Base-by-base conservation (phyloP, 92 coral and sea anemone species). In the Hydrozoanthus gracilis region DNA sequence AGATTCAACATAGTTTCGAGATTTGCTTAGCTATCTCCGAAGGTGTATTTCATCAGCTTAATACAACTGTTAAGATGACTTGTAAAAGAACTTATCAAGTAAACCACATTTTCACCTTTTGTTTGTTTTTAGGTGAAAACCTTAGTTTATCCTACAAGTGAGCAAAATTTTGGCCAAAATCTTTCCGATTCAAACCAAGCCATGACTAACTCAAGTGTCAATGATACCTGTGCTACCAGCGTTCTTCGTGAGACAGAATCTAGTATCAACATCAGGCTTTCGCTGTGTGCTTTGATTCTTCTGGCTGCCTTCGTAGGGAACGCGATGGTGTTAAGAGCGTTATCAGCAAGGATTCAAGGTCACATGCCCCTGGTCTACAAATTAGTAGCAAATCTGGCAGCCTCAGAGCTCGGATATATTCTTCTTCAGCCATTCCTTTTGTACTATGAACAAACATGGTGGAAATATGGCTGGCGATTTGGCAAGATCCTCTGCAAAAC, bases 381-480 rank as follows among this genome's bases (percentile, higher is more conserved):
- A 13, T 47, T 78, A 35, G 55, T 78, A 10, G 84, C 72, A 46
- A 79, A 79, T 45, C 20, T 79, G 4, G 84, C 84, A 4, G 73
- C 15, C 0, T 35, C 58, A 3, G 84, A 79, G 16, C 73, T 79
- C 16, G 84, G 84, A n/a, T n/a, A 17, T 7, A 55, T 61, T 44
- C 20, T 62, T 8, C 8, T 16, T 7, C 44, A 46, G 5, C 71
- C 58, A 1, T 61, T 79, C 44, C 7, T 61, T 45, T 7, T 79
- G n/a, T 79, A 62, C 58, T 79, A 79, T 27, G 84, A 64, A 15
- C 54, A 79, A 61, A 64, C 72, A 4, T 79, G 73, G 73, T 2
- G 4, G 7, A 2, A 16, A 46, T 5, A 12, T 4, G 84, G 84
- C 2, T 79, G 84, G 84, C 44, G 8, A 6, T 79, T 61, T 16